These are phyloP conservation scores for Phytoseiulus persimilis DNA, from an alignment of 2,888 invertebrate species.

Conservation along the genomic window DNA sequence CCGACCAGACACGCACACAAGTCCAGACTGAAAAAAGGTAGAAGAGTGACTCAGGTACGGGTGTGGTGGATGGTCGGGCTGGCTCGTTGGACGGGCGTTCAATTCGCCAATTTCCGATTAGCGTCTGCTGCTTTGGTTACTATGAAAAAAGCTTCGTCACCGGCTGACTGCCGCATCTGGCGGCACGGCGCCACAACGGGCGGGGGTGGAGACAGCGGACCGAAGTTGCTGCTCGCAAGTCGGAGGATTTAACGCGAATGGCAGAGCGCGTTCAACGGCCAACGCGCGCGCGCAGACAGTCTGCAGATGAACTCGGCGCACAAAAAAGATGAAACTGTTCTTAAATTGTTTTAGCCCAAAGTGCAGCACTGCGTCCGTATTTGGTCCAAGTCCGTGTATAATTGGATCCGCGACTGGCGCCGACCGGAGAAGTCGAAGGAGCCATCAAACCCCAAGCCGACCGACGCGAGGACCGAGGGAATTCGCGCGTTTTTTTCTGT, in stretches of 20 bases:
- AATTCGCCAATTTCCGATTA: constrained; percentile 5
- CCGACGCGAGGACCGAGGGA: neutral
- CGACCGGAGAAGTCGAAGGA: neutral
- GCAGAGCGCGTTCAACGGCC: neutral
- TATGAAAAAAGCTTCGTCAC: constrained; percentile 5
- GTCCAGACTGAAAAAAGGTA: neutral
- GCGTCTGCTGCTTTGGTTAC: neutral
- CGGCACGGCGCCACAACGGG: neutral
- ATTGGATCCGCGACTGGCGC: constrained; percentile 5
- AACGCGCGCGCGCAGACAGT: neutral
- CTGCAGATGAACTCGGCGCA: neutral
- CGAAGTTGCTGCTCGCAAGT: neutral
- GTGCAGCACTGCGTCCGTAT: neutral
- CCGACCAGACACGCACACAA: neutral
- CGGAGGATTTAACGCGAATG: neutral
- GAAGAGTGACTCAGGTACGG: neutral
- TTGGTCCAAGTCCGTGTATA: neutral
- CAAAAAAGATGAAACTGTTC: constrained; percentile 39
- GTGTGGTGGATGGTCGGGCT: neutral
- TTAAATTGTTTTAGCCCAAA: constrained; percentile 37
- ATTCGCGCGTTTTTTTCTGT: neutral
- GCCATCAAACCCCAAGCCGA: neutral
- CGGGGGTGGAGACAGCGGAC: neutral
- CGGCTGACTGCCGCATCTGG: neutral
- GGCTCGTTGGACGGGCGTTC: neutral